Percentiles rank a stretch among this genome's conserved stretches.
These are phyloP conservation scores for Metalampra italica DNA, from an alignment of 2,888 invertebrate species.

Conservation along the genomic window DNA sequence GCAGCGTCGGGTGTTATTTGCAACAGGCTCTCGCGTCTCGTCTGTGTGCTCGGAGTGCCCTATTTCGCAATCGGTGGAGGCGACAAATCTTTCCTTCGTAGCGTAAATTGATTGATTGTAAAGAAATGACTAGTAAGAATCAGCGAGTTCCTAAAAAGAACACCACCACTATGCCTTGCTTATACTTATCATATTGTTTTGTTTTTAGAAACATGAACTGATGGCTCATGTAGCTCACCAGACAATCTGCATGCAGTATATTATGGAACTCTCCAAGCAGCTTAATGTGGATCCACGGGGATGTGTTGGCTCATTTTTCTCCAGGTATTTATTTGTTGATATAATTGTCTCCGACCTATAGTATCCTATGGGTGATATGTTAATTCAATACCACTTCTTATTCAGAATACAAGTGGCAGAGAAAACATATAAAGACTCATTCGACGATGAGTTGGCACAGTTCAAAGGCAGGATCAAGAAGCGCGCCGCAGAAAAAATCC, in stretches of 20 bases:
- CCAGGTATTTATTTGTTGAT: constrained; percentile 54
- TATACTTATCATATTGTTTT: neutral
- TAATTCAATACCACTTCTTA: constrained; percentile 13
- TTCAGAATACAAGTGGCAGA: constrained; percentile 95
- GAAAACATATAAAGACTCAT: constrained; percentile 93
- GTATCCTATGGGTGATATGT: too few species aligned
- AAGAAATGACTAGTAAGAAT: neutral
- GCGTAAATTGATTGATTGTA: too few species aligned
- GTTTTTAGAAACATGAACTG: constrained; percentile 89
- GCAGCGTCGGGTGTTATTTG: too few species aligned
- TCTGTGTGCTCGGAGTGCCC: too few species aligned
- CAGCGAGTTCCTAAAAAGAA: too few species aligned
- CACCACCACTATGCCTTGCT: too few species aligned
- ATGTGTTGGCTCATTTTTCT: constrained; percentile 93
- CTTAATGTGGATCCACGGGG: constrained; percentile 94
- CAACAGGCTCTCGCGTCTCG: too few species aligned
- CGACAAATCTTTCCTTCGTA: too few species aligned
- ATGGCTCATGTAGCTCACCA: constrained; percentile 99
- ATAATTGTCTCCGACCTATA: too few species aligned
- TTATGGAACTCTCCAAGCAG: constrained; percentile 96
- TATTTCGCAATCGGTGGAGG: too few species aligned
- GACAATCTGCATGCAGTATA: constrained; percentile 99
- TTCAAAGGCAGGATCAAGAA: constrained; percentile 93
- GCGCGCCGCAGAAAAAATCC: constrained; percentile 91
- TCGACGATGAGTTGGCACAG: constrained; percentile 92